Evolutionary conservation across 2,888 invertebrate genomes (phyloP).

Genomic region (Masnerella sp.): DNA sequence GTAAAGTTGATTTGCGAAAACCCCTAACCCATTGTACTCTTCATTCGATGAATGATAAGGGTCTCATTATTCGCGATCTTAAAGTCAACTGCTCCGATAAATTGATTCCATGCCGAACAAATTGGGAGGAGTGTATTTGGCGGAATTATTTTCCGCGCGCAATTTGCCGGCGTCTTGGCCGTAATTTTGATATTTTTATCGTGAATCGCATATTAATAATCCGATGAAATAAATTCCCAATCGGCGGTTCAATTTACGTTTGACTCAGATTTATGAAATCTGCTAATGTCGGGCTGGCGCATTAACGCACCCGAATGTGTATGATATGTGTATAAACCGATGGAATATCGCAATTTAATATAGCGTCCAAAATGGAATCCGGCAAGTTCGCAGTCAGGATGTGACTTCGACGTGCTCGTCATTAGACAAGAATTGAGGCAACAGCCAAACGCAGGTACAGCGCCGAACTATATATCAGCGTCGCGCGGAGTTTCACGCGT

Average conservation of each 20-base stretch:
- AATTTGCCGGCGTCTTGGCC: slow-evolving; percentile 32
- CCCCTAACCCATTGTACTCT: slow-evolving; percentile 35
- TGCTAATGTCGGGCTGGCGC: slow-evolving; percentile 34
- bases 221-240: slow-evolving; percentile 44
- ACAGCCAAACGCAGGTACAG: slow-evolving; percentile 62
- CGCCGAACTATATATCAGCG: slow-evolving; percentile 68
- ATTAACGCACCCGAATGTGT: slow-evolving; percentile 36
- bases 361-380: slow-evolving; percentile 47
- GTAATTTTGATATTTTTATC: slow-evolving; percentile 40
- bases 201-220: slow-evolving; percentile 43
- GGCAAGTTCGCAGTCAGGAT: slow-evolving; percentile 49
- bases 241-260: slow-evolving; percentile 44
- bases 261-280: slow-evolving; percentile 41
- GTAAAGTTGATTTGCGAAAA: too few species aligned
- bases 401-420: slow-evolving; percentile 54
- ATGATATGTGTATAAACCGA: slow-evolving; percentile 48
- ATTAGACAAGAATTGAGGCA: slow-evolving; percentile 55
- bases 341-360: slow-evolving; percentile 46
- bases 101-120: slow-evolving; percentile 48
- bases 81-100: slow-evolving; percentile 52
- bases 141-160: slow-evolving; percentile 49
- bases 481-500: slow-evolving; percentile 67
- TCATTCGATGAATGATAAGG: slow-evolving; percentile 49
- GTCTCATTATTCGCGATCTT: slow-evolving; percentile 56
- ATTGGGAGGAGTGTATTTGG: slow-evolving; percentile 49